Evolutionary conservation across 1,140 invertebrate species (phyloP).

Genomic region (Drosophila repletoides): DNA sequence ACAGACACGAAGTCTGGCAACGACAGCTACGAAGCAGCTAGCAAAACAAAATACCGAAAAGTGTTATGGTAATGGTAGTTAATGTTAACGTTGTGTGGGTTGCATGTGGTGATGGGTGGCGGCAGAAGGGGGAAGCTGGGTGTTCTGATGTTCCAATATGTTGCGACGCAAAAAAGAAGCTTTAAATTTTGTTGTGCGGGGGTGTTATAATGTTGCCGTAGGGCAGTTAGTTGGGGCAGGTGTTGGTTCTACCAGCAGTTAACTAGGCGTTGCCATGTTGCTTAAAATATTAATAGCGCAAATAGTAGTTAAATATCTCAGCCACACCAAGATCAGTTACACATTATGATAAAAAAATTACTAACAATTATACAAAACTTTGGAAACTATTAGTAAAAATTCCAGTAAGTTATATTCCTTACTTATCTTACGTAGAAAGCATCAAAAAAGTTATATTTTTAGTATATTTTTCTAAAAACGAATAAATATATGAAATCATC

Average conservation of each 20-base stretch:
- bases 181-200: conserved; percentile 28
- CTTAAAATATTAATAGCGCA: background rate
- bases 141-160: conserved; percentile 35
- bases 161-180: conserved; percentile 37
- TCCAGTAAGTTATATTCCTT: no score
- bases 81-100: conserved; percentile 21
- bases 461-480: background rate
- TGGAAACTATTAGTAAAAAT: no score
- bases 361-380: no score
- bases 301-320: no score
- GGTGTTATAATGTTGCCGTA: conserved; percentile 54
- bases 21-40: conserved; percentile 42
- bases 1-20: conserved; percentile 15
- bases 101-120: background rate
- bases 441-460: no score
- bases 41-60: conserved; percentile 72
- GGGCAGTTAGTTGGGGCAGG: conserved; percentile 59
- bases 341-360: no score
- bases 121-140: background rate
- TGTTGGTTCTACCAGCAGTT: conserved; percentile 20
- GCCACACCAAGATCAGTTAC: no score
- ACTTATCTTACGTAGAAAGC: no score
- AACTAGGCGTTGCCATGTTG: conserved; percentile 39
- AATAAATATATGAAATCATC: no score
- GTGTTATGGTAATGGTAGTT: conserved; percentile 53